Percentiles rank a stretch among this genome's conserved stretches.
Conservation (phyloP, 2,888 invertebrate genomes). For the Sinelater perroti region DNA sequence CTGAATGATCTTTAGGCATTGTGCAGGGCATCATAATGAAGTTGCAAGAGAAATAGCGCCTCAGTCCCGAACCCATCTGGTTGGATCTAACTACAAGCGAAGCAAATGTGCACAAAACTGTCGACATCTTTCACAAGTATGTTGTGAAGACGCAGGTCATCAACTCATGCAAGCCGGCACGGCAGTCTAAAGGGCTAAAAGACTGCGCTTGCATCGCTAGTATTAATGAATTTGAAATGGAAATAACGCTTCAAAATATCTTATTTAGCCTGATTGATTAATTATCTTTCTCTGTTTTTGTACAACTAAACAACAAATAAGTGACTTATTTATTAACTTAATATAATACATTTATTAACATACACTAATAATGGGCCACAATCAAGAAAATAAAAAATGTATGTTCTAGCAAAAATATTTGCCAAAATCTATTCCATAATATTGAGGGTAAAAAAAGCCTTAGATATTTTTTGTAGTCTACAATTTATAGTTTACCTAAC, state of each 20-base stretch:
- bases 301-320: slow-evolving; percentile 6
- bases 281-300: not conserved
- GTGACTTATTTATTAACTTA: slow-evolving; percentile 6
- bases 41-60: slow-evolving; percentile 86
- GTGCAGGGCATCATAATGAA: slow-evolving; percentile 95
- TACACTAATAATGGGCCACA: too few relatives aligned
- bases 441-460: too few relatives aligned
- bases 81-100: slow-evolving; percentile 92
- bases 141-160: slow-evolving; percentile 97
- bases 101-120: slow-evolving; percentile 83
- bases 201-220: not conserved
- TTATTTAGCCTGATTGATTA: not conserved
- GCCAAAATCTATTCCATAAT: too few relatives aligned
- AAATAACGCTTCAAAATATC: too few relatives aligned
- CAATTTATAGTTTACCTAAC: too few relatives aligned
- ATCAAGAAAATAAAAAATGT: too few relatives aligned
- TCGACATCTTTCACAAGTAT: slow-evolving; percentile 95
- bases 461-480: too few relatives aligned
- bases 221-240: slow-evolving; percentile 1
- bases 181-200: slow-evolving; percentile 92
- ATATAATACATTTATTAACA: too few relatives aligned
- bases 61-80: slow-evolving; percentile 82
- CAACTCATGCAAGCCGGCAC: slow-evolving; percentile 98
- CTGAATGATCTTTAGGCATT: too few relatives aligned
- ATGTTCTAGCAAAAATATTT: too few relatives aligned